Conservation (phyloP, 2,797 vertebrate species). For the Anas acuta region DNA sequence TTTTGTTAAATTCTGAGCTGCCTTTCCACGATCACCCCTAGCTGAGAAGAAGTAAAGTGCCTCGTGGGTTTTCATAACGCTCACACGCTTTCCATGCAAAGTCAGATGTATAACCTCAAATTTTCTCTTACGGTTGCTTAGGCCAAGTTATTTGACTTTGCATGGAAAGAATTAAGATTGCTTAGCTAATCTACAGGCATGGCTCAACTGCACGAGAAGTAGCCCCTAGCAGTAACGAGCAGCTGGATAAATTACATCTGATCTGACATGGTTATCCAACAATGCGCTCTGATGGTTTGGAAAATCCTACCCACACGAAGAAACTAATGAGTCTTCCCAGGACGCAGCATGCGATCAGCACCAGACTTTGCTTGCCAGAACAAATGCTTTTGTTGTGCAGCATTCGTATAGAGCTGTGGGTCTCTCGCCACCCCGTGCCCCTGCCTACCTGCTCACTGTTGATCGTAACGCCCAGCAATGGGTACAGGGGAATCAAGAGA, state of each 20-base stretch:
- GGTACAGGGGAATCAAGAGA: constrained; percentile 43
- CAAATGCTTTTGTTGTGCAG: neutral
- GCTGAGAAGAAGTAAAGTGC: neutral
- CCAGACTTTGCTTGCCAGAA: neutral
- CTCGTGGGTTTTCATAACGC: neutral
- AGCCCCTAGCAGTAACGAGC: neutral
- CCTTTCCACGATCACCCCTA: neutral
- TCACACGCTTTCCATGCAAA: neutral
- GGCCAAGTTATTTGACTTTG: neutral
- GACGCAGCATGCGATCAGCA: rapidly evolving
- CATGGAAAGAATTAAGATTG: neutral
- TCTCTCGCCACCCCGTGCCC: neutral
- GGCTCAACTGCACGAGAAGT: neutral
- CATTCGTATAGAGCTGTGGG: no score
- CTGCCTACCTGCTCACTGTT: neutral
- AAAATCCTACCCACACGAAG: neutral
- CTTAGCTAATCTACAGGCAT: neutral
- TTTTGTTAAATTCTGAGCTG: neutral
- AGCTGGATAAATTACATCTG: neutral
- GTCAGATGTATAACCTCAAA: rapidly evolving
- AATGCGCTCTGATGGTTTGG: rapidly evolving
- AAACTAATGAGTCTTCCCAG: neutral
- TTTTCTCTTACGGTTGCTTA: neutral
- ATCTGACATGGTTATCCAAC: rapidly evolving
- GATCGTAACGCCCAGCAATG: neutral